Conservation (phyloP, 1,140 invertebrate genomes). For the Fopius arisanus region DNA sequence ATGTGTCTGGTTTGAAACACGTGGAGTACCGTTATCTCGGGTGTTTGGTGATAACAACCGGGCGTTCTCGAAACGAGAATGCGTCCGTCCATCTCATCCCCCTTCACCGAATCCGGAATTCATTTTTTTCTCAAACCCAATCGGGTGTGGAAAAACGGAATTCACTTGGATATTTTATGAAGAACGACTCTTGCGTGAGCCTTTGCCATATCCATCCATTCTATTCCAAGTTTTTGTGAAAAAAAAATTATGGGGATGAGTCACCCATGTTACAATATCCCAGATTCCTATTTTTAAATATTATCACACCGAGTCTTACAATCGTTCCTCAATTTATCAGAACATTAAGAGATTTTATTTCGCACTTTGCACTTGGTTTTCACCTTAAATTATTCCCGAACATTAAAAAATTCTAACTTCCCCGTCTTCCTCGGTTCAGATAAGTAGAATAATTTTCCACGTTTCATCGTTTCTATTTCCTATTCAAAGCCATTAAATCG, state of each 20-base stretch:
- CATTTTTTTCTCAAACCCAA: neutral
- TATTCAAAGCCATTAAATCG: no score
- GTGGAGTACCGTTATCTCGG: slow-evolving; percentile 20
- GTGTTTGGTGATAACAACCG: slow-evolving; percentile 13
- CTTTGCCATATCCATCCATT: neutral
- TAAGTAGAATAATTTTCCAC: no score
- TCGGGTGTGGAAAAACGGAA: neutral
- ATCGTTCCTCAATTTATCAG: no score
- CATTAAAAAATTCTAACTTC: no score
- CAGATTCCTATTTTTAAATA: no score
- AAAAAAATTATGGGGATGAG: neutral
- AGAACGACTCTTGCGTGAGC: neutral
- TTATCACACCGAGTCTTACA: no score
- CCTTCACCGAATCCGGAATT: neutral
- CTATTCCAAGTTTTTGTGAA: neutral
- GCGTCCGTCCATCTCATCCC: neutral
- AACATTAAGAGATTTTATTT: no score
- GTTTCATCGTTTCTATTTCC: no score
- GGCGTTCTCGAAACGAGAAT: neutral
- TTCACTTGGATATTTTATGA: neutral
- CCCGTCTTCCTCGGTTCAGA: no score
- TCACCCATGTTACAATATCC: neutral
- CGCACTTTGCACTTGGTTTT: no score
- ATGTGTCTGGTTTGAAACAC: slow-evolving; percentile 12
- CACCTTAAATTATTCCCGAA: no score